Conservation (phyloP, 1,140 invertebrate genomes). For the Drosophila sucinea region DNA sequence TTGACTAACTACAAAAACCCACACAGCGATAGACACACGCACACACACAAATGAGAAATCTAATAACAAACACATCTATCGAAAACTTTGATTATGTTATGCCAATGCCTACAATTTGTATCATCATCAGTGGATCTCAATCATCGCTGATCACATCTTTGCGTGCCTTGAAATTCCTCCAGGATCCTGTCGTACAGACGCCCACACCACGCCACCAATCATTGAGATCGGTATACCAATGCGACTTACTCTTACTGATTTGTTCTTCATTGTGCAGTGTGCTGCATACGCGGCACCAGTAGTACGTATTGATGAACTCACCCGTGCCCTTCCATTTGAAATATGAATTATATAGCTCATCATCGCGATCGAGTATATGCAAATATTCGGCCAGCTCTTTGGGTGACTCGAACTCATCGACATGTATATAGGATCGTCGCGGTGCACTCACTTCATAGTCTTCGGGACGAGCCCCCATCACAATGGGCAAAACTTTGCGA, state of each 20-base stretch:
- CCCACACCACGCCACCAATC: constrained; percentile 93
- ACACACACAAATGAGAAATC: constrained; percentile 13
- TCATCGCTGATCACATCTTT: constrained; percentile 82
- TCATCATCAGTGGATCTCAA: constrained; percentile 55
- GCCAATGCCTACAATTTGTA: constrained; percentile 65
- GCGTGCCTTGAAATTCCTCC: constrained; percentile 85
- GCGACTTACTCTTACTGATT: constrained; percentile 84
- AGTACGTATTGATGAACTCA: constrained; percentile 97
- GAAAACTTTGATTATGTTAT: constrained; percentile 52
- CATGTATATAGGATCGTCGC: constrained; percentile 94
- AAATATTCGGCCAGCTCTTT: constrained; percentile 93
- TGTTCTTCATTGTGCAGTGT: constrained; percentile 91
- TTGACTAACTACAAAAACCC: constrained; percentile 7
- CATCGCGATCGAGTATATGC: constrained; percentile 92
- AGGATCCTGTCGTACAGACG: constrained; percentile 88
- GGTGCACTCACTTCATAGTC: constrained; percentile 95
- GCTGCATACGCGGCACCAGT: constrained; percentile 97
- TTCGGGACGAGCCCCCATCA: constrained; percentile 96
- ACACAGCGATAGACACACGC: constrained; percentile 1
- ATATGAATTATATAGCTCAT: constrained; percentile 95
- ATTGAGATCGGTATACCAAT: constrained; percentile 92
- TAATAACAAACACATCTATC: constrained; percentile 11
- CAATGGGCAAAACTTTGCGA: constrained; percentile 94
- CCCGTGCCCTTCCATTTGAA: constrained; percentile 97
- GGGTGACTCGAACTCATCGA: constrained; percentile 95